These are phyloP conservation scores for Colossoma macropomum DNA, from an alignment of 2,113 vertebrate genomes.

Conservation along the genomic window DNA sequence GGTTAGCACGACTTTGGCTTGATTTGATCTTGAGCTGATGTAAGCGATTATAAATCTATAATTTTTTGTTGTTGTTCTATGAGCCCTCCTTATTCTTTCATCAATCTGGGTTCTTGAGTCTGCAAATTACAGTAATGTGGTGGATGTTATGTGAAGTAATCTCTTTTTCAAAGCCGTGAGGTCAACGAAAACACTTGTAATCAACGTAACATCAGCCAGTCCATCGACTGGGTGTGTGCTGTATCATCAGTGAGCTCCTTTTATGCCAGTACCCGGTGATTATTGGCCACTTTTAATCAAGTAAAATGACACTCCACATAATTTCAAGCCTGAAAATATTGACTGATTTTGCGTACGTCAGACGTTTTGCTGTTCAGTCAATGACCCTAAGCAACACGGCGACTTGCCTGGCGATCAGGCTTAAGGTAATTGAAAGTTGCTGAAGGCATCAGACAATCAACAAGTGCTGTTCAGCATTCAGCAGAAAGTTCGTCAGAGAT, in stretches of 20 bases:
- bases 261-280: not conserved
- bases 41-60: no score
- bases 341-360: no score
- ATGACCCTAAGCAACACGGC: not conserved
- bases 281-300: conserved; percentile 1
- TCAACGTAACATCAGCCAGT: not conserved
- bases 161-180: not conserved
- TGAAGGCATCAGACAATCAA: not conserved
- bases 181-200: not conserved
- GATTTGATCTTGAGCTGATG: no score
- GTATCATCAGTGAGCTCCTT: not conserved
- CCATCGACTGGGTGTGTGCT: not conserved
- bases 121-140: not conserved
- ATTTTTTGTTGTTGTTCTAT: not conserved
- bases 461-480: not conserved
- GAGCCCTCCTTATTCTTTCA: not conserved
- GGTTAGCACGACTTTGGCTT: no score
- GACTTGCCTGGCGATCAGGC: not conserved
- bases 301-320: not conserved
- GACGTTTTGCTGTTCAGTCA: not conserved
- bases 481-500: not conserved
- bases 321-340: not conserved
- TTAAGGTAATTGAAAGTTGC: not conserved
- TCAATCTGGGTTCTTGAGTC: not conserved
- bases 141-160: not conserved